These are phyloP conservation scores for Heliconius sara DNA, from an alignment of 2,888 invertebrate species.

Conservation along the genomic window DNA sequence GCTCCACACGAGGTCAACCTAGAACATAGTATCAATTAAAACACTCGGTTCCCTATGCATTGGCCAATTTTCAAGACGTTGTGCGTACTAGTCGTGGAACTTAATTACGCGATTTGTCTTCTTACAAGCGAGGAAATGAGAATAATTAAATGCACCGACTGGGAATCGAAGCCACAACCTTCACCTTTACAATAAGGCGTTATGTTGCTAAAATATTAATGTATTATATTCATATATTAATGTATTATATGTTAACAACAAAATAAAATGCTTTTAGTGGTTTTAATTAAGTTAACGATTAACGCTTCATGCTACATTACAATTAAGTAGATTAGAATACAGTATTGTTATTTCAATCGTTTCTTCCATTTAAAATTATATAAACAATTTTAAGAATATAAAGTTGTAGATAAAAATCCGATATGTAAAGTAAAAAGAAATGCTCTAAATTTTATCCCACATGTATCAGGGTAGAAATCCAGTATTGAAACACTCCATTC, in stretches of 20 bases:
- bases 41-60: not conserved
- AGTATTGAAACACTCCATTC: not conserved
- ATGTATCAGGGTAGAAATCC: not conserved
- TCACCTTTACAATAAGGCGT: not conserved
- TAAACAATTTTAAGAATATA: not conserved
- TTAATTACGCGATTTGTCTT: not conserved
- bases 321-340: constrained; percentile 13
- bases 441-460: not conserved
- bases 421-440: no score
- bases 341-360: not conserved
- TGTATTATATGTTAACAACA: not conserved
- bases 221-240: not conserved
- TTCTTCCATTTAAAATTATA: constrained; percentile 6
- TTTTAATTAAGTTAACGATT: constrained; percentile 11
- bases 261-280: not conserved
- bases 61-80: not conserved
- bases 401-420: no score
- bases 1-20: not conserved
- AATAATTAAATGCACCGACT: not conserved
- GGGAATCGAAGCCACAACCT: not conserved
- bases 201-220: not conserved
- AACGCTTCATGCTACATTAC: constrained; percentile 17
- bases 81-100: not conserved
- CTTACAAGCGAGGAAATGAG: not conserved
- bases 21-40: not conserved